Conservation (phyloP, 2,113 vertebrate genomes). For the Heterotilapia buettikoferi region DNA sequence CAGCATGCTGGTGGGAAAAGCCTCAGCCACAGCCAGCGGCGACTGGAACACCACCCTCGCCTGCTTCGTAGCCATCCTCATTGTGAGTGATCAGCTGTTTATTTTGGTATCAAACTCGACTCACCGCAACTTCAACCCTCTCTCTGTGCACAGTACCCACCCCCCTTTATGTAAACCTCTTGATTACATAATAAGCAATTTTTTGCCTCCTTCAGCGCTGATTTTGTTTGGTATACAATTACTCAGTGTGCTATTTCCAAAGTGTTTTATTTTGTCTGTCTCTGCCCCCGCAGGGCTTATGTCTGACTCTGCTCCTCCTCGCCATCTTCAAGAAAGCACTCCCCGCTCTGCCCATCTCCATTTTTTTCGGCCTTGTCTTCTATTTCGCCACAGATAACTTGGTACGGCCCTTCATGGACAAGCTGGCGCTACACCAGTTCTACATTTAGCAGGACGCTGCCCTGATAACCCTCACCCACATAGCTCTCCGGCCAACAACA, state of each 20-base stretch:
- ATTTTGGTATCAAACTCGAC: neutral
- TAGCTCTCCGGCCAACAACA: conserved; percentile 22
- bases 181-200: neutral
- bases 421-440: conserved; percentile 94
- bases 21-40: conserved; percentile 93
- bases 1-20: conserved; percentile 97
- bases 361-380: conserved; percentile 96
- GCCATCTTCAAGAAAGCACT: conserved; percentile 99
- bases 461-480: conserved; percentile 12
- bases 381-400: conserved; percentile 98
- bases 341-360: conserved; percentile 96
- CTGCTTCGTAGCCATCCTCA: conserved; percentile 98
- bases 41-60: conserved; percentile 99
- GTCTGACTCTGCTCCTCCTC: conserved; percentile 93
- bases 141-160: neutral
- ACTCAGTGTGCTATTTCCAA: neutral
- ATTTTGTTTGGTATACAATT: conserved; percentile 1
- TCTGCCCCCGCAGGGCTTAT: conserved; percentile 81
- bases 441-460: conserved; percentile 83
- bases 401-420: conserved; percentile 95
- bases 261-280: neutral
- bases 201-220: neutral
- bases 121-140: neutral
- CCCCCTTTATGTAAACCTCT: neutral
- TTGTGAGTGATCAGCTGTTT: conserved; percentile 74